Base-by-base conservation (phyloP, 2,797 vertebrate genomes). In the Apogon talboti region DNA sequence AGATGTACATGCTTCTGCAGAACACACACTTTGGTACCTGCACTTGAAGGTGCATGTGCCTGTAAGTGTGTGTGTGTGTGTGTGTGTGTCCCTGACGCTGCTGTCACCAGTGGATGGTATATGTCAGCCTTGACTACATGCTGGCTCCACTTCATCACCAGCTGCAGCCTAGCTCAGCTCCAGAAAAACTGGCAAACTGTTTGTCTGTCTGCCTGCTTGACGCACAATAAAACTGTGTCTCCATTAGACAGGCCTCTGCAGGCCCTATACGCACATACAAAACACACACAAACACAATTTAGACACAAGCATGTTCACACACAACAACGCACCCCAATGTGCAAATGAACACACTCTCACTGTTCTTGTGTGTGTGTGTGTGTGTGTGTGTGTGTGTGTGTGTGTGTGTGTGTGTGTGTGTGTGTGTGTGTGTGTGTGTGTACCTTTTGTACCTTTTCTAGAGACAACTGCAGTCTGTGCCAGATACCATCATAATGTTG, bases 71-170 rank as follows among this genome's bases (percentile, higher is more conserved):
- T n/a, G 15, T 37, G 30, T 41, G 66, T 16, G 19, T 65, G 48
- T 41, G 60, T 71, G 43, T 81, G 69, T 77, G 50, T 74, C 62
- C 16, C 21, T 70, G 78, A 76, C 2, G 50, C 60, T 81, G 66
- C 84, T 92, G 89, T 91, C 91, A 92, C 84, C 68, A 71, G 84
- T 84, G 82, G 83, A 91, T 89, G 85, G 76, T 91, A 86, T 89
- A 88, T 88, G 88, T 92, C 89, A 91, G 90, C 89, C 89, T 90
- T 91, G 91, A 92, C 91, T 85, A 90, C 73, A 71, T 60, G 81
- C 89, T 91, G 86, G 88, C 90, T 91, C 78, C 87, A 87, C 88
- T 92, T 90, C 87, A 91, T 92, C 91, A 92, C 81, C 86, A 82
- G 83, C 88, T 90, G 88, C 88, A 90, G 80, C 83, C 62, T 85